Evolutionary conservation across 1,140 invertebrate genomes (phyloP).

Genomic region (Diprion similis): DNA sequence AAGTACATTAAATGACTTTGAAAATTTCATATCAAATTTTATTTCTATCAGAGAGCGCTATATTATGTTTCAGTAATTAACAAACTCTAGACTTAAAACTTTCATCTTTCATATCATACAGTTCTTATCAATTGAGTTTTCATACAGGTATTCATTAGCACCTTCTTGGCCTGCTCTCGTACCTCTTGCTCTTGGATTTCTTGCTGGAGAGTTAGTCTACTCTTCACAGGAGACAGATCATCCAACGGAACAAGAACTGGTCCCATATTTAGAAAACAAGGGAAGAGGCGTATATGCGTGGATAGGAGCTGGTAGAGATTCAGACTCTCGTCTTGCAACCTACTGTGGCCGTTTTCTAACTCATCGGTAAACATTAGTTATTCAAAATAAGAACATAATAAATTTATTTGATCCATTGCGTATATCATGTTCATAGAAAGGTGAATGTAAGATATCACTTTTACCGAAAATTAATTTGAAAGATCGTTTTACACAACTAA

Average conservation of each 20-base stretch:
- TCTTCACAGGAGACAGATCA: constrained; percentile 46
- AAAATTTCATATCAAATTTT: too few relatives aligned
- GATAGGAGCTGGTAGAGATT: constrained; percentile 94
- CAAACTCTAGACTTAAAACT: too few relatives aligned
- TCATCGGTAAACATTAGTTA: constrained; percentile 41
- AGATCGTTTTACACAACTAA: background rate
- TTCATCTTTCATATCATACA: too few relatives aligned
- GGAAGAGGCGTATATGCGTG: constrained; percentile 79
- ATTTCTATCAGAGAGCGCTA: too few relatives aligned
- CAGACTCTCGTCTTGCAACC: constrained; percentile 77
- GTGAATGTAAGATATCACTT: background rate
- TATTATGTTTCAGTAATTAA: too few relatives aligned
- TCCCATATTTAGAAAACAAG: constrained; percentile 93
- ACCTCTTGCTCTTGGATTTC: constrained; percentile 82
- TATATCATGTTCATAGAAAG: constrained; percentile 12
- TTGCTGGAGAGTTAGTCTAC: constrained; percentile 79
- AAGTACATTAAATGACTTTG: too few relatives aligned
- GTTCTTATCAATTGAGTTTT: too few relatives aligned
- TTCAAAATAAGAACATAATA: background rate
- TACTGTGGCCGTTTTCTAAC: constrained; percentile 67
- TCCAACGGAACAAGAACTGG: constrained; percentile 81
- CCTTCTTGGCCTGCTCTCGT: constrained; percentile 83
- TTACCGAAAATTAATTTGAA: constrained; percentile 11
- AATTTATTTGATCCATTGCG: background rate
- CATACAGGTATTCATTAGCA: constrained; percentile 57